Evolutionary conservation across 2,113 vertebrate species (phyloP), one percentile per base, ranked within the genome.

Genomic region (Misgurnus mizolepis): DNA sequence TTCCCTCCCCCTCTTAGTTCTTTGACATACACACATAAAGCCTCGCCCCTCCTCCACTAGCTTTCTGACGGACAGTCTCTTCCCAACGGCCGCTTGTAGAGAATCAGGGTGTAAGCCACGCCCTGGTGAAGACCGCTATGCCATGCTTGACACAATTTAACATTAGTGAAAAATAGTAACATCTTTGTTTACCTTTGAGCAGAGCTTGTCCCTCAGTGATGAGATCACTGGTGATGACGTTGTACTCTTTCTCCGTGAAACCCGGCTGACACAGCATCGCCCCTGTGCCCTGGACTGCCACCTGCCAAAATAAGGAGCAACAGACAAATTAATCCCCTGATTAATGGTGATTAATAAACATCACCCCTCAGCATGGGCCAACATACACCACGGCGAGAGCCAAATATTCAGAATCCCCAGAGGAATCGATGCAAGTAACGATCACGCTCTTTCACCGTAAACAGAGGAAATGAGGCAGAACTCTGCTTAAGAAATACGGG

Each of bases 191-290:
- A 96, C 95, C 95, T 17, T 95, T 95, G 81, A 96, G 93, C 85
- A 96, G 94, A 81, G 93, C 93, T 79, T 96, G 95, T 83, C 94
- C 95, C 93, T 94, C 91, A 0, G 86, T 90, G 76, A 96, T 80
- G 50, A 89, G 93, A 85, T 91, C 92, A 8, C 93, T 89, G 81
- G 95, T 89, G 62, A 93, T 90, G 4, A 92, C 92, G 64, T 90
- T 94, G 92, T 95, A 95, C 89, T 93, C 92, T 77, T 93, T 94
- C 92, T 96, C 93, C 79, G 93, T 91, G 92, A 96, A 96, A 88
- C 93, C 94, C 87, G 94, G 92, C 91, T 93, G 94, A 91, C 95
- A 96, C 83, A 91, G 90, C 80, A 86, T 83, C 58, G 90, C 89
- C 88, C 92, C 94, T 85, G 88, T 88, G 87, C 93, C 92, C 87